phyloP scores from a whole-genome alignment of 2,113 vertebrate species.

The Tor tambroides region DNA sequence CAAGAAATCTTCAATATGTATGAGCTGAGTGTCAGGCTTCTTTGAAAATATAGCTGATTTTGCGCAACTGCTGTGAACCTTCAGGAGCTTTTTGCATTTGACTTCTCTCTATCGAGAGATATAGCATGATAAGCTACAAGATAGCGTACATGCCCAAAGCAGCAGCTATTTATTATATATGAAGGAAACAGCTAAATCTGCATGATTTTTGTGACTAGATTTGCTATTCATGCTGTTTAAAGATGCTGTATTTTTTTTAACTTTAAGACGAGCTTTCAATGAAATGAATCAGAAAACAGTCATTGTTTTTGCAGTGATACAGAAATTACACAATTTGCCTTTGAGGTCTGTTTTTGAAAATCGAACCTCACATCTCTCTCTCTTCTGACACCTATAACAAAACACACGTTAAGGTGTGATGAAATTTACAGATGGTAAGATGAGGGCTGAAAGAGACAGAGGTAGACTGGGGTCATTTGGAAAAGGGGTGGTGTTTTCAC shows the following conservation, averaged over 20 bases:
- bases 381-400: background rate
- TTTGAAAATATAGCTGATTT: background rate
- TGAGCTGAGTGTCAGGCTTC: background rate
- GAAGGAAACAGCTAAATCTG: background rate
- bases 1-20: slow-evolving; percentile 3
- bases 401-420: background rate
- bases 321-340: too few species aligned
- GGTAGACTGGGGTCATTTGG: slow-evolving; percentile 25
- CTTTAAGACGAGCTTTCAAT: too few species aligned
- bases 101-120: background rate
- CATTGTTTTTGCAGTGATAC: too few species aligned
- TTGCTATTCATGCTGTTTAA: background rate
- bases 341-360: too few species aligned
- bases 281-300: too few species aligned
- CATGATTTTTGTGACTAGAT: background rate
- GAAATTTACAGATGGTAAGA: slow-evolving; percentile 22
- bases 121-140: background rate
- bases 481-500: slow-evolving; percentile 43
- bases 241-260: too few species aligned
- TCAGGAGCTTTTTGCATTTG: background rate
- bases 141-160: slow-evolving; percentile 5
- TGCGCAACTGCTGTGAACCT: background rate
- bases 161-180: slow-evolving; percentile 25
- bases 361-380: background rate
- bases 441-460: background rate